Percentiles rank a stretch among this genome's conserved stretches.
phyloP scores from a whole-genome alignment of 2,888 invertebrate species.

The Dinocampus coccinellae region DNA sequence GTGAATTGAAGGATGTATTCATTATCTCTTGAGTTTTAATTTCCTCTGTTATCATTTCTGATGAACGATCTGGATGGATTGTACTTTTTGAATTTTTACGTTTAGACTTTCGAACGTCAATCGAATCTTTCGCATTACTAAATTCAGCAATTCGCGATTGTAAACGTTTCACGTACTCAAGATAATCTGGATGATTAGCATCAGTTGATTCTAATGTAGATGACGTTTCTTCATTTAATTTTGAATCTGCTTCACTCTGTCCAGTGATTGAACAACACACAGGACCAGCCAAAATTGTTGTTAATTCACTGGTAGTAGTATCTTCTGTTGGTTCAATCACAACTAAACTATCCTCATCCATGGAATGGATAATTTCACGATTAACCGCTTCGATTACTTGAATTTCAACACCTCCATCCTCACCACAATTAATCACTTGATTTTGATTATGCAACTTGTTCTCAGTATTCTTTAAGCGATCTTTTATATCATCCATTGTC shows the following conservation, averaged over 20 bases:
- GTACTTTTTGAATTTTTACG: slow-evolving; percentile 70
- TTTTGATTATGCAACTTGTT: slow-evolving; percentile 24
- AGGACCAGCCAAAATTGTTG: slow-evolving; percentile 73
- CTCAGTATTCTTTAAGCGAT: slow-evolving; percentile 53
- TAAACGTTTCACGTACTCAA: slow-evolving; percentile 77
- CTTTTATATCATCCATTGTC: slow-evolving; percentile 62
- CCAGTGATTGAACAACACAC: slow-evolving; percentile 58
- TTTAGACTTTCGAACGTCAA: slow-evolving; percentile 75
- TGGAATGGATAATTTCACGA: slow-evolving; percentile 59
- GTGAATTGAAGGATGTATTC: slow-evolving; percentile 68
- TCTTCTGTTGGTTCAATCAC: slow-evolving; percentile 75
- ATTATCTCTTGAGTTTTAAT: slow-evolving; percentile 65
- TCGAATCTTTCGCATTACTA: slow-evolving; percentile 78
- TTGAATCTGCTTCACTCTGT: slow-evolving; percentile 34
- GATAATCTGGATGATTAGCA: slow-evolving; percentile 66
- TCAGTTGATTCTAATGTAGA: slow-evolving; percentile 50
- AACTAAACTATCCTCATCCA: slow-evolving; percentile 75
- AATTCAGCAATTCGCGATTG: slow-evolving; percentile 80
- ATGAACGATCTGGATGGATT: slow-evolving; percentile 66
- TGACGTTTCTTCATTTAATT: slow-evolving; percentile 39
- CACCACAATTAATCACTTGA: neutral
- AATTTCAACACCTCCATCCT: slow-evolving; percentile 57
- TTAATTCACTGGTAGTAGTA: slow-evolving; percentile 71
- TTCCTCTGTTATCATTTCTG: slow-evolving; percentile 71
- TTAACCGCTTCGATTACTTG: slow-evolving; percentile 68